Evolutionary conservation across 2,113 vertebrate genomes (phyloP).

Genomic region (Chrysemys picta): DNA sequence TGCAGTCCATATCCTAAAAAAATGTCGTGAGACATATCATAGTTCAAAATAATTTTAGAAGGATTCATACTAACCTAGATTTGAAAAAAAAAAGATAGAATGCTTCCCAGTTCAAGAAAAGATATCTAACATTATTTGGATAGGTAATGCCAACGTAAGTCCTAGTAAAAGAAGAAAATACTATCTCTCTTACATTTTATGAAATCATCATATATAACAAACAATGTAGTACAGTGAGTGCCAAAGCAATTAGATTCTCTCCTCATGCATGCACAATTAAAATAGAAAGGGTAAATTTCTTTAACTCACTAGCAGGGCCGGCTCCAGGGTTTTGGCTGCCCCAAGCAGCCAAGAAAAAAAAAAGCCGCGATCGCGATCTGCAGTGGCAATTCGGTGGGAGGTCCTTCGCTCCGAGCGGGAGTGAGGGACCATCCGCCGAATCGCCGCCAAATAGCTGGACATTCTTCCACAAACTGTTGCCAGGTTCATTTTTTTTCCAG

Average conservation of each 20-base stretch:
- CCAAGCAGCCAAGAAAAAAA: too few relatives aligned
- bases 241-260: slow-evolving; percentile 58
- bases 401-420: too few relatives aligned
- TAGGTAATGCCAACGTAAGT: neutral
- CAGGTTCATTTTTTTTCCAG: neutral
- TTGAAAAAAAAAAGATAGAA: neutral
- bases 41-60: neutral
- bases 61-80: neutral
- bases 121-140: neutral
- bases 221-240: slow-evolving; percentile 60
- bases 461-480: neutral
- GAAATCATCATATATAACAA: slow-evolving; percentile 63
- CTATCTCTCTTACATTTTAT: slow-evolving; percentile 53
- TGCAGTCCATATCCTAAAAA: neutral
- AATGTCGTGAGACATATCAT: neutral
- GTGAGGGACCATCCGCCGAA: too few relatives aligned
- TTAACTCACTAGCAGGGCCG: slow-evolving; percentile 33
- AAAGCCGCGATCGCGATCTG: too few relatives aligned
- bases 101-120: neutral
- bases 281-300: slow-evolving; percentile 55
- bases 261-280: slow-evolving; percentile 58
- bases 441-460: too few relatives aligned
- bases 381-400: too few relatives aligned
- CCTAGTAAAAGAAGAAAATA: slow-evolving; percentile 51
- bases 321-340: too few relatives aligned